phyloP scores from a whole-genome alignment of 2,113 vertebrate species.

The Sander vitreus region DNA sequence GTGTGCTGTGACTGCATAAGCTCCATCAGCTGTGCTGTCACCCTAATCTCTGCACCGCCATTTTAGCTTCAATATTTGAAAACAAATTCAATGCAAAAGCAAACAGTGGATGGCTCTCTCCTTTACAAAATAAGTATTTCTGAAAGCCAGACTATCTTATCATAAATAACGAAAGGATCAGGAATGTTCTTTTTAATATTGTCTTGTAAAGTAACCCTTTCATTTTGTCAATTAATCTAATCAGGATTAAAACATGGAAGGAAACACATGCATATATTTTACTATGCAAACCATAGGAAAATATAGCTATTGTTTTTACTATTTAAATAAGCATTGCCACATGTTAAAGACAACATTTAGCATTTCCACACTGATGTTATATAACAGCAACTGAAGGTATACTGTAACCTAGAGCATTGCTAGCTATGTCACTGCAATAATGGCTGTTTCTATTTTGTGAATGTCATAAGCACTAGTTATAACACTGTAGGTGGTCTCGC shows the following conservation, averaged over 20 bases:
- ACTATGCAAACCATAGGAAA: not conserved
- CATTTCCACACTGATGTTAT: not conserved
- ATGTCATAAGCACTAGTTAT: not conserved
- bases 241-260: not conserved
- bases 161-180: not conserved
- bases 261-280: too few species aligned
- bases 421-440: not conserved
- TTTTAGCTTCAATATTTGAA: slow-evolving; percentile 58
- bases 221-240: not conserved
- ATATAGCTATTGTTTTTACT: not conserved
- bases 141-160: slow-evolving; percentile 11
- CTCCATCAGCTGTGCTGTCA: slow-evolving; percentile 69
- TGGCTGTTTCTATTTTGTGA: not conserved
- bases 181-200: not conserved
- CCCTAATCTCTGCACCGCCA: slow-evolving; percentile 57
- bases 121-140: slow-evolving; percentile 2
- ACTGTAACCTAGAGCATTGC: not conserved
- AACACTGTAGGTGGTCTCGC: not conserved
- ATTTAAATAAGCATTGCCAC: not conserved
- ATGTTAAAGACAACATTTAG: not conserved
- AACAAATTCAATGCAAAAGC: slow-evolving; percentile 33
- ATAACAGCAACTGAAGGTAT: not conserved
- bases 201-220: not conserved
- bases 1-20: slow-evolving; percentile 67
- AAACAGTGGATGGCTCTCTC: slow-evolving; percentile 24